A percentile compares a stretch with the other conserved stretches of the same genome.
Evolutionary conservation across 2,113 vertebrate genomes (phyloP).

Genomic region (Hippocampus abdominalis): DNA sequence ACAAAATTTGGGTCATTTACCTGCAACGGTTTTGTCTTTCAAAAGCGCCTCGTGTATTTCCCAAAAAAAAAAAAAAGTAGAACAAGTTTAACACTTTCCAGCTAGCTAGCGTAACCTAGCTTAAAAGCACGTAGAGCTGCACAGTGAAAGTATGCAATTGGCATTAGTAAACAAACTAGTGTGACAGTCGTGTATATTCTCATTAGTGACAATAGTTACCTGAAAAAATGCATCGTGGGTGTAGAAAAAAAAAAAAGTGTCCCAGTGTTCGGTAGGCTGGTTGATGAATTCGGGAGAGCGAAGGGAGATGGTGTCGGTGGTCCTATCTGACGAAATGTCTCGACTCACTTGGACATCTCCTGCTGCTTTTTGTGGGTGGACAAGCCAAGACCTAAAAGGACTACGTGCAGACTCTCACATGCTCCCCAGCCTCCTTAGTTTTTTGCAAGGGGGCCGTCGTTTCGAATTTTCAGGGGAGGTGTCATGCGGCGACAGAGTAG

Average conservation of each 20-base stretch:
- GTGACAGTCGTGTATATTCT: neutral
- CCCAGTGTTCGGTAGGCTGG: neutral
- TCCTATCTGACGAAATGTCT: constrained; percentile 28
- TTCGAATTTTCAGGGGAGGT: constrained; percentile 39
- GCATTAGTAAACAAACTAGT: too few relatives aligned
- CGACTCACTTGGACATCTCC: constrained; percentile 42
- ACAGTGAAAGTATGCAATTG: neutral
- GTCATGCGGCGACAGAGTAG: constrained; percentile 8
- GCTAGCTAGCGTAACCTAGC: constrained; percentile 2
- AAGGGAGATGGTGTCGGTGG: neutral
- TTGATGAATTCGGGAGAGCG: neutral
- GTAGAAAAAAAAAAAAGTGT: constrained; percentile 3
- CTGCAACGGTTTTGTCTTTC: too few relatives aligned
- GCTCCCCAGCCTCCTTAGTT: constrained; percentile 10
- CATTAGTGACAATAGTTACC: constrained; percentile 29
- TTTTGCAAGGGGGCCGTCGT: constrained; percentile 31
- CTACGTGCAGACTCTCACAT: constrained; percentile 77
- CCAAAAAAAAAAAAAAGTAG: neutral
- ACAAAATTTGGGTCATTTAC: neutral
- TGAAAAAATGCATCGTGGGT: constrained; percentile 26
- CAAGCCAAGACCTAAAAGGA: constrained; percentile 20
- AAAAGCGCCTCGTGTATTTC: too few relatives aligned
- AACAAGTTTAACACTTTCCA: neutral
- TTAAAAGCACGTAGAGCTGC: neutral
- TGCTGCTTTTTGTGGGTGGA: constrained; percentile 3